phyloP scores from a whole-genome alignment of 2,888 invertebrate genomes.

The Liodrosophila aerea region DNA sequence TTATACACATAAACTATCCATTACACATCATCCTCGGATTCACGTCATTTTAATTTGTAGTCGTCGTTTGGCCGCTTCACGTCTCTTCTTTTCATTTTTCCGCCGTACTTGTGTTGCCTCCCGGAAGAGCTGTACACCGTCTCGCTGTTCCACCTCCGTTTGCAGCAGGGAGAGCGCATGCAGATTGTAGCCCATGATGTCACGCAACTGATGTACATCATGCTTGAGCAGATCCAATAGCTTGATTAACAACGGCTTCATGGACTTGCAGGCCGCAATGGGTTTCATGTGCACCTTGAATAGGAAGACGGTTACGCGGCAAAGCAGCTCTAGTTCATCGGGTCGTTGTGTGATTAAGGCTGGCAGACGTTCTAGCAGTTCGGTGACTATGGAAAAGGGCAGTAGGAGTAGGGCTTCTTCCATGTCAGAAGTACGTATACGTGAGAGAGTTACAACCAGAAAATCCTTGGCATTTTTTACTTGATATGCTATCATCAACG shows the following conservation, averaged over 20 bases:
- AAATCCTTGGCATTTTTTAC: conserved; percentile 90
- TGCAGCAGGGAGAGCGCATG: conserved; percentile 91
- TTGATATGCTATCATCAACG: conserved; percentile 91
- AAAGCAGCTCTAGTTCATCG: conserved; percentile 89
- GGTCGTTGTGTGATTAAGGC: conserved; percentile 86
- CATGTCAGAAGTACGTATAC: conserved; percentile 93
- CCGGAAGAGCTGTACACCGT: conserved; percentile 89
- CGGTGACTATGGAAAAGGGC: conserved; percentile 91
- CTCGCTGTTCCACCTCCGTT: conserved; percentile 88
- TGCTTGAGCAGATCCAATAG: conserved; percentile 71
- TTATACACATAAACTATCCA: not conserved
- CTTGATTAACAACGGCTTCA: conserved; percentile 83
- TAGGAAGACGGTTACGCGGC: conserved; percentile 90
- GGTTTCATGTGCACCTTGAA: conserved; percentile 90
- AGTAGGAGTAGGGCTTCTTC: conserved; percentile 94
- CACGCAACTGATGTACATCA: conserved; percentile 84
- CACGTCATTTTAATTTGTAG: conserved; percentile 73
- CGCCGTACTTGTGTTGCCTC: conserved; percentile 87
- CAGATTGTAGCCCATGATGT: conserved; percentile 92
- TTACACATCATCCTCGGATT: not conserved
- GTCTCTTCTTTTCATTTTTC: conserved; percentile 84
- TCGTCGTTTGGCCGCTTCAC: conserved; percentile 69
- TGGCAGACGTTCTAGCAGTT: conserved; percentile 89
- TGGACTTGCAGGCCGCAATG: conserved; percentile 87
- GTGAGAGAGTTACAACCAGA: conserved; percentile 89